A percentile compares a stretch with the other conserved stretches of the same genome.
phyloP scores from a whole-genome alignment of 2,113 vertebrate species.

The Echinops telfairi region DNA sequence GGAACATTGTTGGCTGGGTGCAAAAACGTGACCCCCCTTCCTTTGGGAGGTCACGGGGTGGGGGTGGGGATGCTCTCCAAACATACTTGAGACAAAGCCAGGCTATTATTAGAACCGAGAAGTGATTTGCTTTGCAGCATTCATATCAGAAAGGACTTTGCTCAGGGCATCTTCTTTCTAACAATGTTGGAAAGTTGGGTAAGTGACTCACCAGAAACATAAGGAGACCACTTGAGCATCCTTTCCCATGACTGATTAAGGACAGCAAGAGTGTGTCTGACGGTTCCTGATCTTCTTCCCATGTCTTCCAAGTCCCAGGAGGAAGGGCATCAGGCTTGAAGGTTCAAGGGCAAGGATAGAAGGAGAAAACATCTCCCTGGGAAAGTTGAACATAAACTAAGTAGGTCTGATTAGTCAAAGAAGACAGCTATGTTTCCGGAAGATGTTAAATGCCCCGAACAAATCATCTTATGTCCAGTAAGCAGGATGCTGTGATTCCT shows the following conservation, averaged over 20 bases:
- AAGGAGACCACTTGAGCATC: neutral
- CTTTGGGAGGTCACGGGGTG: neutral
- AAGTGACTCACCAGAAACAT: neutral
- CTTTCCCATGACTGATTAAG: constrained; percentile 40
- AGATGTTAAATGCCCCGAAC: constrained; percentile 75
- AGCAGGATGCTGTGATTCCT: constrained; percentile 71
- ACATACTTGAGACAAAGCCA: constrained; percentile 16
- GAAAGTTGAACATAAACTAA: constrained; percentile 76
- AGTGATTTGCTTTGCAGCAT: constrained; percentile 21
- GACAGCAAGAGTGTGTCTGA: neutral
- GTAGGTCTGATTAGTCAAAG: constrained; percentile 73
- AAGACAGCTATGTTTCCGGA: constrained; percentile 73
- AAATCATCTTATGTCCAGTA: constrained; percentile 82
- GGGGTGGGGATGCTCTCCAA: neutral
- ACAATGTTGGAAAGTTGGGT: constrained; percentile 17
- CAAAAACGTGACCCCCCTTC: neutral
- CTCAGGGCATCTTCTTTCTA: neutral
- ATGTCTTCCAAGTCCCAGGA: neutral
- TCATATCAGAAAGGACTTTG: neutral
- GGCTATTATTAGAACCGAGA: constrained; percentile 6
- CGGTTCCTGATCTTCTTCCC: constrained; percentile 23
- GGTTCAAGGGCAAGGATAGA: constrained; percentile 19
- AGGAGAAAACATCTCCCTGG: constrained; percentile 64
- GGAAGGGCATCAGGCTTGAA: neutral
- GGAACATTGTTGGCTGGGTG: constrained; percentile 34